phyloP scores from a whole-genome alignment of 2,888 invertebrate species.

The Octonoba sinensis region DNA sequence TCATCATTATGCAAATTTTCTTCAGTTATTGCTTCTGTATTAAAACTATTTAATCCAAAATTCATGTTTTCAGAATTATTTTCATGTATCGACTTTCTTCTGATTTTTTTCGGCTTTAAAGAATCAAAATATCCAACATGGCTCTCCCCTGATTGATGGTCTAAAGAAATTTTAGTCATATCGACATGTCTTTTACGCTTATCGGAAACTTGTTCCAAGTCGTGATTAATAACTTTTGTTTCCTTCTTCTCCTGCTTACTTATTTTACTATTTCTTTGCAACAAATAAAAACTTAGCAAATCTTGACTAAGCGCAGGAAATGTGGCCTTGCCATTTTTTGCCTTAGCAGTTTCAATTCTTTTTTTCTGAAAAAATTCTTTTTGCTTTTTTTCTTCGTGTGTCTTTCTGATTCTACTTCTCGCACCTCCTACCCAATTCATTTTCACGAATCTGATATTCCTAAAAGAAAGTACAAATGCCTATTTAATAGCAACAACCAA shows the following conservation, averaged over 20 bases:
- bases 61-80: background rate
- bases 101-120: background rate
- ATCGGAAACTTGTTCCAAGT: conserved; percentile 18
- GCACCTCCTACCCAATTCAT: conserved; percentile 56
- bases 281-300: conserved; percentile 30
- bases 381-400: conserved; percentile 33
- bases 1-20: background rate
- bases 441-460: background rate
- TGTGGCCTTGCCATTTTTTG: background rate
- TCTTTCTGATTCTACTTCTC: conserved; percentile 24
- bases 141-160: background rate
- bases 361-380: conserved; percentile 32
- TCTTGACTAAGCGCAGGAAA: conserved; percentile 25
- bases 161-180: conserved; percentile 16
- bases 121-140: no score
- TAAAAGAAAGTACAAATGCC: no score
- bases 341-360: background rate
- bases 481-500: no score
- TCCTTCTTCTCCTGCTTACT: conserved; percentile 4
- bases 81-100: background rate
- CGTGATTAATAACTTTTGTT: conserved; percentile 23
- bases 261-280: conserved; percentile 26
- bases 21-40: background rate
- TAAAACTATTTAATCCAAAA: background rate
- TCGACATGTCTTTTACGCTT: conserved; percentile 6